Evolutionary conservation across 2,888 invertebrate genomes (phyloP), one percentile per base, ranked within the genome.

Genomic region (Drosophila suboccidentalis): DNA sequence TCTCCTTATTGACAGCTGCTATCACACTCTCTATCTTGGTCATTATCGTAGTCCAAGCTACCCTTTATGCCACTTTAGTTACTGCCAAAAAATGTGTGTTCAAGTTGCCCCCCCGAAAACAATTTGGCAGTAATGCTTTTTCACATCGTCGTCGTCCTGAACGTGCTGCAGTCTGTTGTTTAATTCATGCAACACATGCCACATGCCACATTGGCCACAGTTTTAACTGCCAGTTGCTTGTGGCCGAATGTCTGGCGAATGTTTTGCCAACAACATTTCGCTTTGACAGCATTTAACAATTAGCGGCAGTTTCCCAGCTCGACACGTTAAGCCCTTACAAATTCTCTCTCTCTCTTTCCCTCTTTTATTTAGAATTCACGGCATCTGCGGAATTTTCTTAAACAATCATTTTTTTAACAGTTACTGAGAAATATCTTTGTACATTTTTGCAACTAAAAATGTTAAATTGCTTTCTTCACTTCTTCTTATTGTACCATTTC

Each of bases 161-260:
- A 57, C 49, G 44, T 67, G 61, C 47, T 60, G 62, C 65, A 65
- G 41, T 26, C 57, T 71, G 63, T 53, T 81, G 66, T 72, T 70
- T 68, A 81, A 87, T 84, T 81, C 87, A 76, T 79, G 64, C 70
- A 51, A 87, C 72, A 83, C 76, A 81, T 84, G 69, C 58, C 72
- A 83, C 76, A 78, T 84, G 69, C 60, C 62, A 34, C 61, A 46
- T 22, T 11, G 46, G 17, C 29, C 44, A 32, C 11, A 34, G 51
- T 62, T 67, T 78, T 71, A 72, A 68, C 69, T 66, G 78, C 43
- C 62, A 51, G 63, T 61, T 44, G 39, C 51, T 79, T 79, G 73
- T 22, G 15, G 13, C 58, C 22, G 32, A 11, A 47, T 34, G 70
- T 66, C 29, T 4, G n/a, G 43, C 51, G 53, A 71, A 72, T 69